Evolutionary conservation across 2,888 invertebrate species (phyloP).

Genomic region (Druceiella hillmani): DNA sequence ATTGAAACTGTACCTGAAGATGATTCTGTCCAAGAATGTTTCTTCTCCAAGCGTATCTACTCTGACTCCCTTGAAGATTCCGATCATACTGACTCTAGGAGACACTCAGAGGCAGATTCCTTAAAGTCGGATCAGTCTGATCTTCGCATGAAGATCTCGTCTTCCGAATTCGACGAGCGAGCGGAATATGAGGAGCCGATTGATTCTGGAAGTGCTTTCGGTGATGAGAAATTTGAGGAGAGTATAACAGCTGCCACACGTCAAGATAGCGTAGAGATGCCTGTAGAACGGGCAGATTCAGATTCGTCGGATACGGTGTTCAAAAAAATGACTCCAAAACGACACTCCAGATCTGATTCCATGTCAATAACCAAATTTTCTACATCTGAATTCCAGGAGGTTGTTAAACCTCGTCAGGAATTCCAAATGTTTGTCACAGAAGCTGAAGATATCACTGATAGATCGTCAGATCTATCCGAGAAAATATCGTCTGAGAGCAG

Average conservation of each 20-base stretch:
- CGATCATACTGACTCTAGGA: conserved; percentile 46
- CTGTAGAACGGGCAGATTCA: no score
- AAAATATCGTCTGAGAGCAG: conserved; percentile 51
- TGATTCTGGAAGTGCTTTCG: conserved; percentile 49
- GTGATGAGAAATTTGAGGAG: conserved; percentile 49
- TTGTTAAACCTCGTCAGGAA: conserved; percentile 37
- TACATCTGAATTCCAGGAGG: conserved; percentile 31
- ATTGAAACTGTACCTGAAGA: conserved; percentile 53
- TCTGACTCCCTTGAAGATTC: conserved; percentile 51
- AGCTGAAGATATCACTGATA: conserved; percentile 44
- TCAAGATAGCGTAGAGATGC: no score
- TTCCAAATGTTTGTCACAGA: conserved; percentile 47
- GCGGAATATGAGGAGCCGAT: conserved; percentile 47
- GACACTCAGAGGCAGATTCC: conserved; percentile 49
- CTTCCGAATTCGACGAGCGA: conserved; percentile 48
- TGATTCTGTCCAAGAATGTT: conserved; percentile 50
- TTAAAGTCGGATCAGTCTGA: conserved; percentile 50
- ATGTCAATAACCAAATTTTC: conserved; percentile 42
- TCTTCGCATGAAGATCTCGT: conserved; percentile 43
- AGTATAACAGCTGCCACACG: no score
- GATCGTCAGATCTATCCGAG: conserved; percentile 41
- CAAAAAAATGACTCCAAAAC: conserved; percentile 44
- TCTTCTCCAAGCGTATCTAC: conserved; percentile 50
- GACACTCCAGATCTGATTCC: conserved; percentile 46
- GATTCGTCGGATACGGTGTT: conserved; percentile 37